A percentile compares a stretch with the other conserved stretches of the same genome.
Conservation (phyloP, 2,888 invertebrate species). For the Endomychus coccineus region DNA sequence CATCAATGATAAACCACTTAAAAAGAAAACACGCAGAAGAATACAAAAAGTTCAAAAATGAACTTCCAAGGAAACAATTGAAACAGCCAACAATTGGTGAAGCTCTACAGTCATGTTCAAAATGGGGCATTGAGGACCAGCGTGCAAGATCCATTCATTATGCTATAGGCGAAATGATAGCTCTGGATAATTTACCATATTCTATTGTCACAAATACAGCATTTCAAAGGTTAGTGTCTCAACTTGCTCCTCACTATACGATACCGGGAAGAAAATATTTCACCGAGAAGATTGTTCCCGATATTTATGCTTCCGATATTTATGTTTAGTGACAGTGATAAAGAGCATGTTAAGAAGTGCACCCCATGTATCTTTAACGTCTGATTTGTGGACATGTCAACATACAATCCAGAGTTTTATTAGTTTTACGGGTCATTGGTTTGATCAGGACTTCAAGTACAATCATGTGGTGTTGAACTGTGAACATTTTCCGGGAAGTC, state of each 20-base stretch:
- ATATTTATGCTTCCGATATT: conserved; percentile 7
- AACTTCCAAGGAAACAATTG: too few relatives aligned
- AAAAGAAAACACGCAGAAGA: too few relatives aligned
- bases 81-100: too few relatives aligned
- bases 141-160: conserved; percentile 3
- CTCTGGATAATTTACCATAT: conserved; percentile 8
- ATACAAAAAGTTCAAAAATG: too few relatives aligned
- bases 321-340: conserved; percentile 4
- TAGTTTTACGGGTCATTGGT: conserved; percentile 8
- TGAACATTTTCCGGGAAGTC: conserved; percentile 8
- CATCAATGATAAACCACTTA: too few relatives aligned
- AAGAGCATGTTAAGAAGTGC: conserved; percentile 2
- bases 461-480: conserved; percentile 8
- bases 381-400: conserved; percentile 9
- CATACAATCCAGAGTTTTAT: conserved; percentile 8
- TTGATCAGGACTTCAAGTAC: conserved; percentile 1
- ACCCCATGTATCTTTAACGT: conserved; percentile 3
- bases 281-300: too few relatives aligned
- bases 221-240: conserved; percentile 5
- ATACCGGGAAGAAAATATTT: too few relatives aligned
- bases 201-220: conserved; percentile 7
- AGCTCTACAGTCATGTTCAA: too few relatives aligned
- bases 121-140: conserved; percentile 6
- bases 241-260: conserved; percentile 7
- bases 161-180: conserved; percentile 6